These are phyloP conservation scores for Taenaris catops DNA, from an alignment of 2,888 invertebrate species.

Conservation along the genomic window DNA sequence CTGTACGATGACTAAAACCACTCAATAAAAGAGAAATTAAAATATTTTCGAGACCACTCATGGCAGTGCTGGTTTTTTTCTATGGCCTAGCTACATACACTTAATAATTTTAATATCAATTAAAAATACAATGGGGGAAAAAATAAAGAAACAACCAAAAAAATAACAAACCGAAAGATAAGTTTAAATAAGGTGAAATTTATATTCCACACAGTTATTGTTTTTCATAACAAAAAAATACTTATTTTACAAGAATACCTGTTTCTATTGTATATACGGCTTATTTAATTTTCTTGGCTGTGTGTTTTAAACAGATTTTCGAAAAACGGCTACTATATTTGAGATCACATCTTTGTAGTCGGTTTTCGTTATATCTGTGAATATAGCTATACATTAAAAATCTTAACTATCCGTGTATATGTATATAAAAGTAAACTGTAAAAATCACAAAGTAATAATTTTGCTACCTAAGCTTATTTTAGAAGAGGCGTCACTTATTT, in stretches of 20 bases:
- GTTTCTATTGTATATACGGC: no score
- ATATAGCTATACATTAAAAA: conserved; percentile 11
- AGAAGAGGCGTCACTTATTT: conserved; percentile 43
- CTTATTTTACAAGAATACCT: no score
- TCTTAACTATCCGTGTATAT: conserved; percentile 48
- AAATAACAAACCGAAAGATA: not conserved
- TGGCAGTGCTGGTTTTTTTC: conserved; percentile 24
- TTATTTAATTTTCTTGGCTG: no score
- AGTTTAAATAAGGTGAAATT: no score
- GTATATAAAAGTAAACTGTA: conserved; percentile 38
- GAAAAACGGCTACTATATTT: conserved; percentile 41
- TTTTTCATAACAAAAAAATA: no score
- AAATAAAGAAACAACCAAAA: conserved; percentile 1
- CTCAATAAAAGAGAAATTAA: conserved; percentile 9
- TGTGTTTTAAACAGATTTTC: conserved; percentile 14
- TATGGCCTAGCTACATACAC: conserved; percentile 11
- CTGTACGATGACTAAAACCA: conserved; percentile 6
- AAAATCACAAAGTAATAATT: conserved; percentile 64
- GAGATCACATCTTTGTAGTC: conserved; percentile 68
- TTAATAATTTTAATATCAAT: conserved; percentile 4
- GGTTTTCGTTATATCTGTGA: conserved; percentile 28
- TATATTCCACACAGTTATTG: no score
- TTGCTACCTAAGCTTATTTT: conserved; percentile 63
- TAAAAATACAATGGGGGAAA: conserved; percentile 1
- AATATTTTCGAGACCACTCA: conserved; percentile 21